Percentiles rank a stretch among this genome's conserved stretches.
phyloP scores from a whole-genome alignment of 2,797 vertebrate species.

The Myotis pilosus region DNA sequence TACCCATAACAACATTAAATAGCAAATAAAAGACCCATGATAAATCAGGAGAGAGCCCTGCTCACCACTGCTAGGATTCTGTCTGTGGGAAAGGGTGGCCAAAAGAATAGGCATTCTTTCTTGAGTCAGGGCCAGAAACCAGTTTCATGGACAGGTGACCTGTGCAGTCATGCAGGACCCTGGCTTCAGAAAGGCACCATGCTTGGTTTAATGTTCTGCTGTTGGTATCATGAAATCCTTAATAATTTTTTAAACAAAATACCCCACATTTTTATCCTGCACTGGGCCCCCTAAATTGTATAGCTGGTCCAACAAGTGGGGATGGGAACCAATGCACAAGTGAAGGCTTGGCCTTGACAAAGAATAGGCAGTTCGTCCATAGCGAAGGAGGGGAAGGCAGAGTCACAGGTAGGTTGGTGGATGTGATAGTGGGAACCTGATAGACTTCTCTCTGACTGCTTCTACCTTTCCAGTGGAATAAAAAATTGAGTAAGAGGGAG shows the following conservation, averaged over 20 bases:
- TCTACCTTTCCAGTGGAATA: not conserved
- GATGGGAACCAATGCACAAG: not conserved
- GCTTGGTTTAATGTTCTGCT: not conserved
- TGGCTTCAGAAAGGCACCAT: not conserved
- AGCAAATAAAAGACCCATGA: not conserved
- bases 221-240: not conserved
- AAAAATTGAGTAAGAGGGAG: not conserved
- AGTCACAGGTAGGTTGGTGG: not conserved
- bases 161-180: not conserved
- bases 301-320: not conserved
- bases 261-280: not conserved
- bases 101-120: not conserved
- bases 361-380: not conserved
- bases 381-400: not conserved
- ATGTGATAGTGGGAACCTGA: not conserved
- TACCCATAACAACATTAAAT: not conserved
- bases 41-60: not conserved
- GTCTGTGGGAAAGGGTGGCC: not conserved
- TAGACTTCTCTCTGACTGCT: not conserved
- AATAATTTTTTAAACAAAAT: not conserved
- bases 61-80: conserved; percentile 2
- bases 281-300: not conserved
- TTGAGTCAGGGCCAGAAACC: not conserved
- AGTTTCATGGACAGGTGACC: not conserved
- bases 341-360: not conserved